Evolutionary conservation across 92 coral and sea anemone species (phyloP).

Genomic region (Ricordea florida): DNA sequence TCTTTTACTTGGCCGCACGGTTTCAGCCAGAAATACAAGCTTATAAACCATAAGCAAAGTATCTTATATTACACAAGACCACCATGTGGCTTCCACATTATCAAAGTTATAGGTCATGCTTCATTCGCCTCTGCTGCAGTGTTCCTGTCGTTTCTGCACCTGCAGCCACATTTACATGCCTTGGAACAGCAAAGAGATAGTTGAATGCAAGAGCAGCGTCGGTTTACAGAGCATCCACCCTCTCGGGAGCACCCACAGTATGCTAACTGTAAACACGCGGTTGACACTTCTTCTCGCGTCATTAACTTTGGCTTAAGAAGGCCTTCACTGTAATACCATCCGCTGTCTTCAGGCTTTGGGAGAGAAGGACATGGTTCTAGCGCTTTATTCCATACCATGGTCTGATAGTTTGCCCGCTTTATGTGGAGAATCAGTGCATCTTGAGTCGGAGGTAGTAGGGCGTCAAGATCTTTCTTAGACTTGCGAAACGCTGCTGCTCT

Average conservation of each 20-base stretch:
- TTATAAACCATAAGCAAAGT: too few species aligned
- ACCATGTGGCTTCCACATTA: too few species aligned
- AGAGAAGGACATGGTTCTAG: conserved; percentile 34
- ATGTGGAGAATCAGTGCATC: conserved; percentile 61
- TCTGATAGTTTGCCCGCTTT: conserved; percentile 37
- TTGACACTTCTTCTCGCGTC: conserved; percentile 45
- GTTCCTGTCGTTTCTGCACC: conserved; percentile 44
- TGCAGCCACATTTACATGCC: conserved; percentile 62
- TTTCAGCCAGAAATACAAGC: too few species aligned
- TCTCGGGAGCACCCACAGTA: conserved; percentile 65
- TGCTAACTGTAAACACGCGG: conserved; percentile 64
- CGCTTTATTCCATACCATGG: conserved; percentile 42
- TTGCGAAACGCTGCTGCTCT: conserved; percentile 43
- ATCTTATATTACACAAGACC: too few species aligned
- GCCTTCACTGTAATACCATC: conserved; percentile 42
- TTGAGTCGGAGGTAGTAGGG: conserved; percentile 60
- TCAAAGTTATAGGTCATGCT: not conserved
- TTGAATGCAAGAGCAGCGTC: conserved; percentile 61
- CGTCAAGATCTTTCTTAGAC: conserved; percentile 21
- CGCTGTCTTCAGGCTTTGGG: conserved; percentile 38
- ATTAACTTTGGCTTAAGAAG: conserved; percentile 44
- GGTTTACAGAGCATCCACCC: conserved; percentile 51
- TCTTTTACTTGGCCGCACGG: too few species aligned
- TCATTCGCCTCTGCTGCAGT: not conserved
- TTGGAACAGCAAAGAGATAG: conserved; percentile 60